A percentile compares a stretch with the other conserved stretches of the same genome.
Conservation (phyloP, 64 coral and sea anemone genomes). For the Anthopleura sola region DNA sequence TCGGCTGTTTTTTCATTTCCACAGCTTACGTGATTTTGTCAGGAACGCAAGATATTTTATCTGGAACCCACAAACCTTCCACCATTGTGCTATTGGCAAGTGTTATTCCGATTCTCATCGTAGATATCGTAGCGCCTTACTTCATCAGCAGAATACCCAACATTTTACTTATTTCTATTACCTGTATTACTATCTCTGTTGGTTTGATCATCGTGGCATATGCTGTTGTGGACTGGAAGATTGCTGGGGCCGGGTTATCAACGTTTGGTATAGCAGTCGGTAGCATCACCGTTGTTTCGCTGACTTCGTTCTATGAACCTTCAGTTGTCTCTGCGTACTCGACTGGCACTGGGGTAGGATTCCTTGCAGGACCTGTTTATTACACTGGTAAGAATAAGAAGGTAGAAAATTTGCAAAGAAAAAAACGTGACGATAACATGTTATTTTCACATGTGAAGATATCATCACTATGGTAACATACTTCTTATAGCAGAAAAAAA, state of each 20-base stretch:
- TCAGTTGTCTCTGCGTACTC: conserved; percentile 32
- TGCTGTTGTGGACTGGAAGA: conserved; percentile 54
- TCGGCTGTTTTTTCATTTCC: too few relatives aligned
- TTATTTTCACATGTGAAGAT: too few relatives aligned
- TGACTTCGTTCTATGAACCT: conserved; percentile 54
- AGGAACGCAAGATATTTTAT: conserved; percentile 68
- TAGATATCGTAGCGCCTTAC: conserved; percentile 40
- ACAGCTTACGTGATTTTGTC: conserved; percentile 11
- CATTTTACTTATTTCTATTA: conserved; percentile 1
- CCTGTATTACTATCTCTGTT: background rate
- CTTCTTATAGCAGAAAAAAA: too few relatives aligned
- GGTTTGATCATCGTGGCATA: conserved; percentile 39
- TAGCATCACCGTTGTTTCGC: conserved; percentile 34
- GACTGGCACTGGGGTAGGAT: conserved; percentile 50
- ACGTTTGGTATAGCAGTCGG: conserved; percentile 33
- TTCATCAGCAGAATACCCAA: conserved; percentile 60
- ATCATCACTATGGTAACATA: too few relatives aligned
- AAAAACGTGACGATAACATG: too few relatives aligned
- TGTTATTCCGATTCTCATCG: conserved; percentile 29
- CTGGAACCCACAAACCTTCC: conserved; percentile 52
- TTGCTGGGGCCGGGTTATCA: conserved; percentile 32
- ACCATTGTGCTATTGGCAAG: conserved; percentile 28
- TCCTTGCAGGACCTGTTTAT: conserved; percentile 37
- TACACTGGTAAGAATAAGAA: conserved; percentile 39
- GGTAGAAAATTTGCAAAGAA: too few relatives aligned